Conservation (phyloP, 2,797 vertebrate species). For the Crypturellus tataupa region DNA sequence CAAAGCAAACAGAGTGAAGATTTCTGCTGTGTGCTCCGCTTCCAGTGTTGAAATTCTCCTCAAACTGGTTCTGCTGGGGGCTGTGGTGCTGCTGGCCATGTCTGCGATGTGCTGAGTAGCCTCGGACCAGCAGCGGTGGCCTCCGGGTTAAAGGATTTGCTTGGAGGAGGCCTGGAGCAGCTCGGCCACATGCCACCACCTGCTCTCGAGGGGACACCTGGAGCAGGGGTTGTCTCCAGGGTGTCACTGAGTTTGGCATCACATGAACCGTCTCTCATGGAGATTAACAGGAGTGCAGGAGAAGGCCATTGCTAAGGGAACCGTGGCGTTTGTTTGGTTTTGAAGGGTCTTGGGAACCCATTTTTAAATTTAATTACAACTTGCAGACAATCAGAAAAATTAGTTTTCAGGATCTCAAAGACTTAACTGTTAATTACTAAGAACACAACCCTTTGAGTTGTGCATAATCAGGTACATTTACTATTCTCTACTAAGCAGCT, state of each 20-base stretch:
- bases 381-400: neutral
- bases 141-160: neutral
- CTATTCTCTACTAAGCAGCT: neutral
- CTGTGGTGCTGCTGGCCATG: neutral
- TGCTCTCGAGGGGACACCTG: fast-evolving
- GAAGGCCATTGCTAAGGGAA: neutral
- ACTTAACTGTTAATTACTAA: neutral
- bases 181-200: neutral
- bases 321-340: neutral
- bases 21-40: neutral
- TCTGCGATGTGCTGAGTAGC: neutral
- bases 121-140: fast-evolving
- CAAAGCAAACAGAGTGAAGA: neutral
- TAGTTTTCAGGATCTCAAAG: neutral
- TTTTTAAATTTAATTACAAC: neutral
- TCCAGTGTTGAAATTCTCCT: neutral
- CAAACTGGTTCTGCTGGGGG: too few species aligned
- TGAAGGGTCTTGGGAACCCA: neutral
- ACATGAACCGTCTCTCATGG: neutral
- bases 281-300: neutral
- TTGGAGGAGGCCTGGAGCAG: neutral
- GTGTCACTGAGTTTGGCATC: fast-evolving
- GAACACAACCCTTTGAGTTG: neutral
- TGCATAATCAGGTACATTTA: neutral
- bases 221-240: neutral